Evolutionary conservation across 53 echinoderm and acorn worm genomes (phyloP).

Genomic region (Echinometra lucunter): DNA sequence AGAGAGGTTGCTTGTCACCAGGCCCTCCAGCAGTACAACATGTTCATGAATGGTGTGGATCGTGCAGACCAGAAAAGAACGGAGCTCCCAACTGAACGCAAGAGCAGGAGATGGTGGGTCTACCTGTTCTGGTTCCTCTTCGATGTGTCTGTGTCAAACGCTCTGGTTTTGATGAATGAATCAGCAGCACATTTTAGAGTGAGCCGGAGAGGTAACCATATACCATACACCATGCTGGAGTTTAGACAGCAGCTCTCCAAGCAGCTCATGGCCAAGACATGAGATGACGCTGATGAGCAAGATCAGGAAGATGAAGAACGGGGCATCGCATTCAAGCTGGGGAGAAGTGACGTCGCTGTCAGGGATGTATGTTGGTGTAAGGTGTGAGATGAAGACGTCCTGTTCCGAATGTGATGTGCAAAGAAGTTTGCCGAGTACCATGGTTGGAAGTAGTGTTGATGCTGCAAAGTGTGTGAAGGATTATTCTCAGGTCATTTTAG

Average conservation of each 20-base stretch:
- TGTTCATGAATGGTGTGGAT: conserved; percentile 9
- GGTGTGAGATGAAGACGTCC: too few relatives aligned
- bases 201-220: not conserved
- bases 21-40: not conserved
- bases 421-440: too few relatives aligned
- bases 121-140: not conserved
- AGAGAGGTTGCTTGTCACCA: not conserved
- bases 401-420: too few relatives aligned
- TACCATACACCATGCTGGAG: not conserved
- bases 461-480: too few relatives aligned
- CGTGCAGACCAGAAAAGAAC: not conserved
- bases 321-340: too few relatives aligned
- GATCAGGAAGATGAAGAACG: too few relatives aligned
- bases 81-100: not conserved
- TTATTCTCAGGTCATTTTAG: too few relatives aligned
- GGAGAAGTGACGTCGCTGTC: too few relatives aligned
- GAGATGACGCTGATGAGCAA: not conserved
- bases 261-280: not conserved
- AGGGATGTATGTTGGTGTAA: too few relatives aligned
- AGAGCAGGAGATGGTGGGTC: not conserved
- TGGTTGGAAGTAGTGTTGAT: too few relatives aligned
- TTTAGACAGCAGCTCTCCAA: not conserved
- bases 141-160: not conserved
- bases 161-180: conserved; percentile 20
- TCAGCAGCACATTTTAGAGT: not conserved